Conservation (phyloP, 2,888 invertebrate genomes). For the Tethea ocularis region DNA sequence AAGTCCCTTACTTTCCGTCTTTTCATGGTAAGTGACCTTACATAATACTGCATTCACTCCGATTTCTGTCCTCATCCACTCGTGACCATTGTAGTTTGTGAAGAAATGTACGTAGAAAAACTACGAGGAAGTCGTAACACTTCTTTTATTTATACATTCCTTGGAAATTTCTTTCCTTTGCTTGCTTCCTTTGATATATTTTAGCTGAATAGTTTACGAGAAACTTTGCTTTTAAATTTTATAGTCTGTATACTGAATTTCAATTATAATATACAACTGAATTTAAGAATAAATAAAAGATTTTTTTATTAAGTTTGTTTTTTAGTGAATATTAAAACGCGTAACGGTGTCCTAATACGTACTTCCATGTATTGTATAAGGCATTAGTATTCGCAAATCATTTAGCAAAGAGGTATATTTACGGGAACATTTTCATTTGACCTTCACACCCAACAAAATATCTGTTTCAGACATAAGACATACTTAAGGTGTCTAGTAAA, state of each 20-base stretch:
- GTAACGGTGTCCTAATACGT: too few species aligned
- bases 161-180: not conserved
- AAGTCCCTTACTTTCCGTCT: not conserved
- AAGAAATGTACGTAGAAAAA: not conserved
- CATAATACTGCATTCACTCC: slow-evolving; percentile 2
- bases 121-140: not conserved
- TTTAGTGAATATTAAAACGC: too few species aligned
- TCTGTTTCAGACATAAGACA: not conserved
- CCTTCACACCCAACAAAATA: not conserved
- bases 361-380: not conserved
- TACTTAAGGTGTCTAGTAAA: not conserved
- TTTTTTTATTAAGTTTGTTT: too few species aligned
- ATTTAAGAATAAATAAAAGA: too few species aligned
- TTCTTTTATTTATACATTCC: slow-evolving; percentile 2
- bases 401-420: not conserved
- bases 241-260: too few species aligned
- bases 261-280: too few species aligned
- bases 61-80: not conserved
- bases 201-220: not conserved
- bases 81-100: slow-evolving; percentile 3
- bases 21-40: slow-evolving; percentile 3
- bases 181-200: not conserved
- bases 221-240: not conserved
- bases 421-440: not conserved
- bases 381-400: not conserved